Percentiles rank a stretch among this genome's conserved stretches.
Evolutionary conservation across 2,113 vertebrate genomes (phyloP).

Genomic region (Macaca fascicularis): DNA sequence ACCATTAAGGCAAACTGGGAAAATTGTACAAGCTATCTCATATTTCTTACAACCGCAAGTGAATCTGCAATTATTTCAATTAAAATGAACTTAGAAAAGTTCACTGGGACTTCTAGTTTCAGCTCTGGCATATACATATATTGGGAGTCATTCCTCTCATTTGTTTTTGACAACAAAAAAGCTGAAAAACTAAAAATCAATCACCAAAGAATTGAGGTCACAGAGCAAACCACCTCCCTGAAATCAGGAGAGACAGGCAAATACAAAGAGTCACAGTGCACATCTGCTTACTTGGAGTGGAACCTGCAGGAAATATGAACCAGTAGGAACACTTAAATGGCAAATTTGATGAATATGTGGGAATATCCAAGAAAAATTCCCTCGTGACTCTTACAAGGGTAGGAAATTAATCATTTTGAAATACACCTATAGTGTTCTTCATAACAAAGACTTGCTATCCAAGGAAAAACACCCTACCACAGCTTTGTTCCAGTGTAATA

Average conservation of each 20-base stretch:
- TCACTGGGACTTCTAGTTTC: neutral
- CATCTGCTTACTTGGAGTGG: neutral
- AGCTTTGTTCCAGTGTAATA: neutral
- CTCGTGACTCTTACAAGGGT: neutral
- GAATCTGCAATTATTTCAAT: neutral
- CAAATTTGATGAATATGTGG: neutral
- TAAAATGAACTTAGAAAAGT: neutral
- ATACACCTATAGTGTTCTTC: neutral
- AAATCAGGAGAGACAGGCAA: neutral
- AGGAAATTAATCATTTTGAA: neutral
- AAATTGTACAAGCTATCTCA: neutral
- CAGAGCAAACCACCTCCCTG: neutral
- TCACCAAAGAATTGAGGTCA: neutral
- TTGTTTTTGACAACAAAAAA: neutral
- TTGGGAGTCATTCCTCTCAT: neutral
- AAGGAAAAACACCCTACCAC: neutral
- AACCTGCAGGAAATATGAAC: neutral
- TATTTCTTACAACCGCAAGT: neutral
- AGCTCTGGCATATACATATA: neutral
- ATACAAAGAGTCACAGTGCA: neutral
- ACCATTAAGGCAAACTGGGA: neutral
- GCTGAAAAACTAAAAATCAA: neutral
- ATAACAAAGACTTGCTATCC: neutral
- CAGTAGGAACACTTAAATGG: neutral
- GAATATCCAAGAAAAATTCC: neutral